Percentiles rank a stretch among this genome's conserved stretches.
Evolutionary conservation across 2,888 invertebrate genomes (phyloP).

Genomic region (Cheilosia impressa): DNA sequence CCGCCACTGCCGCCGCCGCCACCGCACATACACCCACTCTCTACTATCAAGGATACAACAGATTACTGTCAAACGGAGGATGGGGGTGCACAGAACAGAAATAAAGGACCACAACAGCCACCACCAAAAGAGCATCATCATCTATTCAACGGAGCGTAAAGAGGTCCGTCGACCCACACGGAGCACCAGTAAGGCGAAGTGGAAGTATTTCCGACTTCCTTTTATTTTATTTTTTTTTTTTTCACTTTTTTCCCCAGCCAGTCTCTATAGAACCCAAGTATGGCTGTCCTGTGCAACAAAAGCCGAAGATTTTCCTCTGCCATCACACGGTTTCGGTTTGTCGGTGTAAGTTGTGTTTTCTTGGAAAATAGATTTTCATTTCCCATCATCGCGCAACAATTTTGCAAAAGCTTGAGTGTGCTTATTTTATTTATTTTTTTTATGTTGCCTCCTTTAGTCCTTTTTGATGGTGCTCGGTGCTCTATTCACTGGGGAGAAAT

Average conservation of each 20-base stretch:
- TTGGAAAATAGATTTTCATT: slow-evolving; percentile 74
- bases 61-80: slow-evolving; percentile 65
- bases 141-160: slow-evolving; percentile 73
- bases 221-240: slow-evolving; percentile 15
- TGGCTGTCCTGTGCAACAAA: slow-evolving; percentile 44
- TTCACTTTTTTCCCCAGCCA: no score
- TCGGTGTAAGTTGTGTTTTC: slow-evolving; percentile 67
- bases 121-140: slow-evolving; percentile 75
- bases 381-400: slow-evolving; percentile 67
- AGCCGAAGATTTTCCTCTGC: slow-evolving; percentile 43
- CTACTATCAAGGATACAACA: slow-evolving; percentile 68
- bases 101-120: slow-evolving; percentile 74
- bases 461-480: slow-evolving; percentile 35
- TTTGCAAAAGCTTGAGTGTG: slow-evolving; percentile 27
- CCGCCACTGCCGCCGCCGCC: not conserved
- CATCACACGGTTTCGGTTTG: slow-evolving; percentile 5
- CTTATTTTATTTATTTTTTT: slow-evolving; percentile 27
- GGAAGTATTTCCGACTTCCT: slow-evolving; percentile 12
- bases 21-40: not conserved
- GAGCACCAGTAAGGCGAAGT: slow-evolving; percentile 19
- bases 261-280: not conserved
- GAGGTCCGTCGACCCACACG: slow-evolving; percentile 73
- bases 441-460: slow-evolving; percentile 43
- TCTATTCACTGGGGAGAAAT: slow-evolving; percentile 18
- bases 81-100: slow-evolving; percentile 57